Percentiles rank a stretch among this genome's conserved stretches.
phyloP scores from a whole-genome alignment of 2,113 vertebrate species.

The Delphinus delphis region DNA sequence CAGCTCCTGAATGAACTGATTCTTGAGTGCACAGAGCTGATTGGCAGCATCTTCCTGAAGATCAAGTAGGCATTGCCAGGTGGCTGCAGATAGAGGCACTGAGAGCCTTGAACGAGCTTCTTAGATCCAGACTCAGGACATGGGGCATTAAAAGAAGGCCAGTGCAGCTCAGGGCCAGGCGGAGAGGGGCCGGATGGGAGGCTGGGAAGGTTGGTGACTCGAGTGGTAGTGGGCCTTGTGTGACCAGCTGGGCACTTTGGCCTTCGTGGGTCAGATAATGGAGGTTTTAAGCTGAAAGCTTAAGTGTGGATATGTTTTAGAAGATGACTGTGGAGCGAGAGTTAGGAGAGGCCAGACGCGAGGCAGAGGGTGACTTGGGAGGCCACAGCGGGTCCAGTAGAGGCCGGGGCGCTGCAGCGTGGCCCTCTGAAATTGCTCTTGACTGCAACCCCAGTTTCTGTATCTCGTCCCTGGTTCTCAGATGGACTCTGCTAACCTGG shows the following conservation, averaged over 20 bases:
- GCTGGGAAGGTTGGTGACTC: neutral
- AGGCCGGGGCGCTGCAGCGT: fast-evolving
- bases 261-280: neutral
- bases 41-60: neutral
- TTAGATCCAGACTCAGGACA: neutral
- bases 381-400: fast-evolving
- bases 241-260: neutral
- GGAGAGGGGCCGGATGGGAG: fast-evolving
- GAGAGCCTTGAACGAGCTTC: neutral
- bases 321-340: neutral
- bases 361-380: fast-evolving
- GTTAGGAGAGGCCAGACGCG: neutral
- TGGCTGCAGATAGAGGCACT: neutral
- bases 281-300: neutral
- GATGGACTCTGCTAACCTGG: fast-evolving
- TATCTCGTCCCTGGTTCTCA: fast-evolving
- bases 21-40: neutral
- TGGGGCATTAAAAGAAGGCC: neutral
- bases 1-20: fast-evolving
- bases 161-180: neutral
- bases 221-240: fast-evolving
- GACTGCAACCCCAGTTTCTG: fast-evolving
- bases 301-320: fast-evolving
- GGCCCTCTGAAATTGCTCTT: neutral
- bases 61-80: neutral